phyloP scores from a whole-genome alignment of 2,888 invertebrate species.

The Polymixis flavicincta region DNA sequence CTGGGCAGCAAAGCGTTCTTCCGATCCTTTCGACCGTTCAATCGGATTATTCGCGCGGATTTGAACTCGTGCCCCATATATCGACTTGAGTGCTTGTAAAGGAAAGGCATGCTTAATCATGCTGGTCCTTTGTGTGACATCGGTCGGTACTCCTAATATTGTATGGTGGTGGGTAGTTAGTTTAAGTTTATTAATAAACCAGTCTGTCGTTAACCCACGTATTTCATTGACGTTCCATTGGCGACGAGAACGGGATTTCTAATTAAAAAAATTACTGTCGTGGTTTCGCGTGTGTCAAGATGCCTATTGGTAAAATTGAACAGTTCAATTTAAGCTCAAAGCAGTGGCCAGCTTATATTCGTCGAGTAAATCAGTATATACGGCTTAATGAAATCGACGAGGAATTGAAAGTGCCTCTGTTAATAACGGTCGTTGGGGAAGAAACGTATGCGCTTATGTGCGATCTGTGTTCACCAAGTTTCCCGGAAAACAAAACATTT shows the following conservation, averaged over 20 bases:
- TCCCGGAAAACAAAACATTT: constrained; percentile 11
- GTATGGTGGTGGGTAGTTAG: too few species aligned
- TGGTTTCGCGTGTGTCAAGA: too few species aligned
- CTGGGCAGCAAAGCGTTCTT: constrained; percentile 80
- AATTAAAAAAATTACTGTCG: too few species aligned
- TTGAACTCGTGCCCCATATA: constrained; percentile 82
- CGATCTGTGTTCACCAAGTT: background rate
- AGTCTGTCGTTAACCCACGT: too few species aligned
- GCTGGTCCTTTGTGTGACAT: constrained; percentile 22
- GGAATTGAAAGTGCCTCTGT: constrained; percentile 2
- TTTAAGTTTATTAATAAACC: too few species aligned
- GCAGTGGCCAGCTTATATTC: too few species aligned
- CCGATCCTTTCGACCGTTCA: constrained; percentile 77
- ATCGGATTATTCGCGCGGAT: constrained; percentile 86
- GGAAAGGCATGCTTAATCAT: constrained; percentile 56
- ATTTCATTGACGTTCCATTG: too few species aligned
- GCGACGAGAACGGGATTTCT: too few species aligned
- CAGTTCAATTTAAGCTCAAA: too few species aligned
- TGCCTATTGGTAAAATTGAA: too few species aligned
- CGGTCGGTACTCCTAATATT: too few species aligned
- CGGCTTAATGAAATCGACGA: background rate
- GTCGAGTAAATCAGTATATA: background rate
- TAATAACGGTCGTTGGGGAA: constrained; percentile 14
- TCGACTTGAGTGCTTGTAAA: constrained; percentile 48
- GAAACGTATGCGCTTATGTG: constrained; percentile 1